phyloP scores from a whole-genome alignment of 2,888 invertebrate species.

The Brachyopa scutellaris region DNA sequence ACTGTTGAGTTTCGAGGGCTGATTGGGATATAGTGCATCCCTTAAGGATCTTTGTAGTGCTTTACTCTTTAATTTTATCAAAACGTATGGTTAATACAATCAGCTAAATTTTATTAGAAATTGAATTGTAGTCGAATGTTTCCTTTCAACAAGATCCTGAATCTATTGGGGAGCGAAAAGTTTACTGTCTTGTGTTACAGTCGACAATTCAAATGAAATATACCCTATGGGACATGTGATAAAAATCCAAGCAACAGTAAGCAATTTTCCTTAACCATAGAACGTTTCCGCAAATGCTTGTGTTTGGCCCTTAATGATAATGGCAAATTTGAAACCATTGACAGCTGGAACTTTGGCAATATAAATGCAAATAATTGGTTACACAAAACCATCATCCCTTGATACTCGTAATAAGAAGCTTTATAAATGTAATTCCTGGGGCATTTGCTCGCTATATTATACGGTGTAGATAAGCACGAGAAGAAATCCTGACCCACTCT shows the following conservation, averaged over 20 bases:
- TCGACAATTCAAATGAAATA: neutral
- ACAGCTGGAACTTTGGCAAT: slow-evolving; percentile 10
- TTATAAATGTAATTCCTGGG: neutral
- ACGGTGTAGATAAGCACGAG: neutral
- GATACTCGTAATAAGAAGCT: neutral
- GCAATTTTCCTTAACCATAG: neutral
- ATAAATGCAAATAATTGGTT: slow-evolving; percentile 9
- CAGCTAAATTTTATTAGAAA: no score
- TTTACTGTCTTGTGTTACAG: neutral
- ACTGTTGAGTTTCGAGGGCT: neutral
- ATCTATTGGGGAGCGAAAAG: neutral
- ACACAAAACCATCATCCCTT: slow-evolving; percentile 1
- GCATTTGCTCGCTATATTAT: neutral
- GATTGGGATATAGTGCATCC: neutral
- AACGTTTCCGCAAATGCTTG: neutral
- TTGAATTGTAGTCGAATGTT: no score
- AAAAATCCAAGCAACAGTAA: slow-evolving; percentile 9
- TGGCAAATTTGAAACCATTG: slow-evolving; percentile 12
- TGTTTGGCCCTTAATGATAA: neutral
- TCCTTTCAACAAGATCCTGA: no score
- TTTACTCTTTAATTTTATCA: no score
- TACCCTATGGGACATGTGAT: neutral
- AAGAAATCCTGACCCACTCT: neutral
- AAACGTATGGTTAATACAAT: no score
- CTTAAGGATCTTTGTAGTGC: neutral